Percentiles rank a stretch among this genome's conserved stretches.
Evolutionary conservation across 2,888 invertebrate species (phyloP).

Genomic region (Caenorhabditis uteleia): DNA sequence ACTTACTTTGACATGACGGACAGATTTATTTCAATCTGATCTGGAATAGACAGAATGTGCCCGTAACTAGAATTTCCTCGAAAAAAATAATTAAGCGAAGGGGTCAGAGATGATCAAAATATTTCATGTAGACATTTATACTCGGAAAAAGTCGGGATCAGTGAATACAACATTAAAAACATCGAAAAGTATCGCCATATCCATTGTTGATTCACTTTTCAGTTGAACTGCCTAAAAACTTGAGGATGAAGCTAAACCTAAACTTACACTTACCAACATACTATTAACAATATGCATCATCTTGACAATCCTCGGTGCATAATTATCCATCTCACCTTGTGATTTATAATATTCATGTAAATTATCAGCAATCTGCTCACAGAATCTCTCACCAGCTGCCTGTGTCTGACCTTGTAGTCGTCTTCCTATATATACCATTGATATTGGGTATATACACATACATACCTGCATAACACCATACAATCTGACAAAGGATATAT

Average conservation of each 20-base stretch:
- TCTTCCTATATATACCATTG: too few relatives aligned
- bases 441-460: too few relatives aligned
- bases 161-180: constrained; percentile 32
- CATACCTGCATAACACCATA: constrained; percentile 34
- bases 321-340: constrained; percentile 4
- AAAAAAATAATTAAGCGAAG: too few relatives aligned
- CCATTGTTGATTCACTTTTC: constrained; percentile 19
- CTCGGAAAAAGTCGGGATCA: constrained; percentile 32
- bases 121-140: constrained; percentile 5
- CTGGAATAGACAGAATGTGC: too few relatives aligned
- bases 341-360: constrained; percentile 23
- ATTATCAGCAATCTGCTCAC: constrained; percentile 24
- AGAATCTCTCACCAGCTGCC: constrained; percentile 22
- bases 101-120: too few relatives aligned
- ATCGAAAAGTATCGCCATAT: constrained; percentile 30
- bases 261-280: constrained; percentile 17
- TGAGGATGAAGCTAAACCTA: background rate
- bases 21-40: too few relatives aligned
- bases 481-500: constrained; percentile 20
- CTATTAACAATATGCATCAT: constrained; percentile 38
- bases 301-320: constrained; percentile 18
- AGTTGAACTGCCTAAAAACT: constrained; percentile 24
- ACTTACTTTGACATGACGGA: too few relatives aligned
- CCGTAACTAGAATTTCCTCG: too few relatives aligned
- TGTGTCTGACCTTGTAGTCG: constrained; percentile 37